A percentile compares a stretch with the other conserved stretches of the same genome.
phyloP scores from a whole-genome alignment of 1,140 invertebrate species.

The Phymorhynchus buccinoides region DNA sequence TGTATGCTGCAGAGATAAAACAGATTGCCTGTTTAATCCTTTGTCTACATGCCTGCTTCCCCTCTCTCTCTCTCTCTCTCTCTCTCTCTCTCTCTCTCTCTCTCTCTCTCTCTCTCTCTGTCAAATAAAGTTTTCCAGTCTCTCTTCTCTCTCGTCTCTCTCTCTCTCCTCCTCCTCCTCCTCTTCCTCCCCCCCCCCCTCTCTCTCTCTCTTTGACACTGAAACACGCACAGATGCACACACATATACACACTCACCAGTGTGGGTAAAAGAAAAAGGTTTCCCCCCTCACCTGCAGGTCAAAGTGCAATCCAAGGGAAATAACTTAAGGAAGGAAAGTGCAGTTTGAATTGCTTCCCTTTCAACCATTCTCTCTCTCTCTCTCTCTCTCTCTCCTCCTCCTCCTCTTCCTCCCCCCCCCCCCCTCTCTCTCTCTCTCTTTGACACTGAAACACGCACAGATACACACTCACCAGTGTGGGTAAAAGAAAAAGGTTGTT shows the following conservation, averaged over 20 bases:
- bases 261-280: neutral
- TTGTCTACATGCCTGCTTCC: neutral
- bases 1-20: too few relatives aligned
- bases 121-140: too few relatives aligned
- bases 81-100: neutral
- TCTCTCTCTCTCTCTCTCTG: neutral
- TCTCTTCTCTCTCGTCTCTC: too few relatives aligned
- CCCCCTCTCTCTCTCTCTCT: too few relatives aligned
- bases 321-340: too few relatives aligned
- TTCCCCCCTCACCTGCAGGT: neutral
- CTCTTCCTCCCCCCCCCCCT: neutral
- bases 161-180: too few relatives aligned
- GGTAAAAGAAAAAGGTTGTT: neutral
- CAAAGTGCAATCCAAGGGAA: neutral
- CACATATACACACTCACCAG: neutral
- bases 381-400: too few relatives aligned
- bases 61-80: neutral
- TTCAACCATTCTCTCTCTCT: neutral
- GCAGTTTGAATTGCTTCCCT: too few relatives aligned
- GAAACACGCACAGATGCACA: neutral
- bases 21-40: too few relatives aligned
- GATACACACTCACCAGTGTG: neutral
- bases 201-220: neutral
- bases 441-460: too few relatives aligned
- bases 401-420: too few relatives aligned